These are phyloP conservation scores for Trachurus trachurus DNA, from an alignment of 2,797 vertebrate species.

Conservation along the genomic window DNA sequence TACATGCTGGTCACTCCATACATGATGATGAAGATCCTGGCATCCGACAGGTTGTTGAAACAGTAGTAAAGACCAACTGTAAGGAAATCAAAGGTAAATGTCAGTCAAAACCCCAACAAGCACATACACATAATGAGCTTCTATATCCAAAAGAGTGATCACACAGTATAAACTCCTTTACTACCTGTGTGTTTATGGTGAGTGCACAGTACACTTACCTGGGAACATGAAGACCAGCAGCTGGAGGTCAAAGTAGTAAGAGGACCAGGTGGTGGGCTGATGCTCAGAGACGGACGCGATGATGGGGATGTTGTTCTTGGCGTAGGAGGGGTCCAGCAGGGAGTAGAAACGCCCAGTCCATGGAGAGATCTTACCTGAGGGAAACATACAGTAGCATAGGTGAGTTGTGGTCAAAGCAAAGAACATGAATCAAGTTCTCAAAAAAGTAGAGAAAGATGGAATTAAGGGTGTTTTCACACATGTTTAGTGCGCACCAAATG, in stretches of 20 bases:
- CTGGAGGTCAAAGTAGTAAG: constrained; percentile 98
- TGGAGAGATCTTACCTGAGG: constrained; percentile 95
- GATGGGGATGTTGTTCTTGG: constrained; percentile 99
- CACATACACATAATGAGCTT: background rate
- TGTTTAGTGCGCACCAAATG: too few relatives aligned
- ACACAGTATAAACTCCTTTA: background rate
- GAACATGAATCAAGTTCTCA: background rate
- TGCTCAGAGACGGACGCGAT: constrained; percentile 99
- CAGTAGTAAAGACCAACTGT: constrained; percentile 98
- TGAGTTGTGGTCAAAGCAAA: background rate
- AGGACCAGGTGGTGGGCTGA: constrained; percentile 99
- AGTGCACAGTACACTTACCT: constrained; percentile 77
- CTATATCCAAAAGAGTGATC: background rate
- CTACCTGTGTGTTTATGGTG: background rate
- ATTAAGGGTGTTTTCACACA: too few relatives aligned
- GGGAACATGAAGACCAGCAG: constrained; percentile 99
- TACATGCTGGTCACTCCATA: constrained; percentile 99
- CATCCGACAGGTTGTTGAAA: constrained; percentile 97
- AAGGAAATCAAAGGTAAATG: constrained; percentile 9
- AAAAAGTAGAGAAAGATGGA: too few relatives aligned
- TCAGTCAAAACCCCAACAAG: background rate
- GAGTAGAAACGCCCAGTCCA: constrained; percentile 99
- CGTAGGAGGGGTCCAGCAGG: constrained; percentile 96
- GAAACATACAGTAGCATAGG: background rate
- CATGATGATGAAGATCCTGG: constrained; percentile 99